Conservation (phyloP, 2,113 vertebrate genomes). For the Gadus macrocephalus region DNA sequence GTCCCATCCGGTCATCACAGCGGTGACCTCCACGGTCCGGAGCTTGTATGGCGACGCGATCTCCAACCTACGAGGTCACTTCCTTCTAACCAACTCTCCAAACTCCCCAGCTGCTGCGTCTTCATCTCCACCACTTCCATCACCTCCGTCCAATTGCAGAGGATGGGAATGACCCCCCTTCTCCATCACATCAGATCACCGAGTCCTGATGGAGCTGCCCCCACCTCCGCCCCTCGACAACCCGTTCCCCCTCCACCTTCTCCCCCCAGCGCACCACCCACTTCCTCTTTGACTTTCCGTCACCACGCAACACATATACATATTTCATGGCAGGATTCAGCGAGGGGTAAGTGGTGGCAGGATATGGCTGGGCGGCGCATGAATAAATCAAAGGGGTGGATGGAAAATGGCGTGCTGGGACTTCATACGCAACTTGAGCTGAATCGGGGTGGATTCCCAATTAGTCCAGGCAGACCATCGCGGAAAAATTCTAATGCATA, state of each 20-base stretch:
- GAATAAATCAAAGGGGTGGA: constrained; percentile 50
- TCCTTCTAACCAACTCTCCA: neutral
- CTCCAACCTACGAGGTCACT: no score
- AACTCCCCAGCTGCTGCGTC: neutral
- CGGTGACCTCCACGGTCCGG: no score
- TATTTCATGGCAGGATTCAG: constrained; percentile 50
- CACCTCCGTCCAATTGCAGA: neutral
- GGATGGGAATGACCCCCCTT: constrained; percentile 8
- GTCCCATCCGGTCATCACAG: no score
- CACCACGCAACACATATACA: constrained; percentile 47
- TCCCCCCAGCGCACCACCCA: constrained; percentile 10
- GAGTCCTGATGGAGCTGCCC: constrained; percentile 35
- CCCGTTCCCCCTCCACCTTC: constrained; percentile 23
- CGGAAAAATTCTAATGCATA: neutral
- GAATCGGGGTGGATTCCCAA: neutral
- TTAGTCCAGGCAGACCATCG: neutral
- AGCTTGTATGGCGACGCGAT: no score
- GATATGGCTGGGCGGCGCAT: constrained; percentile 38
- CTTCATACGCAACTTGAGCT: neutral
- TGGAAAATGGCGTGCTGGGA: constrained; percentile 14
- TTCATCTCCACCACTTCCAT: neutral
- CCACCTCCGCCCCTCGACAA: neutral
- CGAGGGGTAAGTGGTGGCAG: constrained; percentile 37
- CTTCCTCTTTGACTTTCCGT: constrained; percentile 51
- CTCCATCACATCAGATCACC: neutral